A percentile compares a stretch with the other conserved stretches of the same genome.
phyloP scores from a whole-genome alignment of 2,797 vertebrate genomes.

The Fistularia commersonii region DNA sequence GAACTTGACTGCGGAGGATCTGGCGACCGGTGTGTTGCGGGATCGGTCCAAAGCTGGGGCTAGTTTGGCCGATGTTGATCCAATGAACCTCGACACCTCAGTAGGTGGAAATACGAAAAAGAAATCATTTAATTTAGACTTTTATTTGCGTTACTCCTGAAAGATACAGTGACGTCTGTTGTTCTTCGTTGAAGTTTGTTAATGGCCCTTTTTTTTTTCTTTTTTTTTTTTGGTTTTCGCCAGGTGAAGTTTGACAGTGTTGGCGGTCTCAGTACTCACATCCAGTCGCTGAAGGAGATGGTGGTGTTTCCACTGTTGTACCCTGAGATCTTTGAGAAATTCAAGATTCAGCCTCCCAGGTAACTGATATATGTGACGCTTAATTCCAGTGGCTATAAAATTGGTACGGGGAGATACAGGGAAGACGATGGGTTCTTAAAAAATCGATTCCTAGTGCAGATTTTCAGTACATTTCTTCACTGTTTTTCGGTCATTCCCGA shows the following conservation, averaged over 20 bases:
- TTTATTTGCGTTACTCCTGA: too few relatives aligned
- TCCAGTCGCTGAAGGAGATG: conserved; percentile 98
- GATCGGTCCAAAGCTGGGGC: conserved; percentile 94
- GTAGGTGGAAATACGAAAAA: conserved; percentile 67
- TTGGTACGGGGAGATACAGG: too few relatives aligned
- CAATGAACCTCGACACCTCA: conserved; percentile 94
- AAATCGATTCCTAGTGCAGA: too few relatives aligned
- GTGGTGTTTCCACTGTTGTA: conserved; percentile 97
- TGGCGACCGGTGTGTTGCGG: conserved; percentile 90
- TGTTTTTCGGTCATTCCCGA: background rate
- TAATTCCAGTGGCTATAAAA: background rate
- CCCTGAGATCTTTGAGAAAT: conserved; percentile 97
- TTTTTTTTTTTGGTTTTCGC: too few relatives aligned
- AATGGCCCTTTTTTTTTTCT: too few relatives aligned
- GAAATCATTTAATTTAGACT: too few relatives aligned
- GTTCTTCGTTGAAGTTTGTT: too few relatives aligned
- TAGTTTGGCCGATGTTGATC: conserved; percentile 96
- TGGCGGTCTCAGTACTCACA: conserved; percentile 92
- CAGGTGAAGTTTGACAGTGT: conserved; percentile 95
- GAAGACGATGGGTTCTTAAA: too few relatives aligned
- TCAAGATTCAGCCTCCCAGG: conserved; percentile 98
- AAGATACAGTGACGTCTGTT: too few relatives aligned
- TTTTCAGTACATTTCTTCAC: background rate
- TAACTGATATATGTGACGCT: conserved; percentile 57
- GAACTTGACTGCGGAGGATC: conserved; percentile 92